Evolutionary conservation across 2,797 vertebrate genomes (phyloP).

Genomic region (Luscinia luscinia): DNA sequence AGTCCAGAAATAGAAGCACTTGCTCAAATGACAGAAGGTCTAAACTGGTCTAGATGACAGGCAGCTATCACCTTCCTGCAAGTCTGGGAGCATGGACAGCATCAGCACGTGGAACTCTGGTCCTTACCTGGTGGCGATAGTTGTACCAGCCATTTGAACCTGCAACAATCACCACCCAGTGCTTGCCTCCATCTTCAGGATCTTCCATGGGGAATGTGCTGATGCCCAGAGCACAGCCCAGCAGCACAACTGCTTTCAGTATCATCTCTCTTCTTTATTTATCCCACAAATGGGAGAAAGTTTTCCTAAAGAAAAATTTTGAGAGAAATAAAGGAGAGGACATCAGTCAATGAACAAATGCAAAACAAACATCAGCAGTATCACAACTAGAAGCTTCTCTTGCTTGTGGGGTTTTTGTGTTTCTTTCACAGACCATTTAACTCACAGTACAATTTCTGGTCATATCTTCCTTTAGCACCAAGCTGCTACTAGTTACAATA

Average conservation of each 20-base stretch:
- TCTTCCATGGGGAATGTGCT: slow-evolving; percentile 70
- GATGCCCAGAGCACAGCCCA: slow-evolving; percentile 73
- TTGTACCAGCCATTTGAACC: slow-evolving; percentile 96
- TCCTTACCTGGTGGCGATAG: slow-evolving; percentile 95
- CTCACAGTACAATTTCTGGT: background rate
- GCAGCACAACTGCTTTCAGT: slow-evolving; percentile 57
- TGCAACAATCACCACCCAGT: slow-evolving; percentile 95
- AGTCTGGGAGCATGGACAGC: background rate
- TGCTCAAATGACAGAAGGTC: background rate
- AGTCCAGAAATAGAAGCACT: background rate
- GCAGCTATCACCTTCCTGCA: background rate
- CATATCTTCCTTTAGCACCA: background rate
- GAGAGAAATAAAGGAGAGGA: background rate
- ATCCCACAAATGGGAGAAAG: background rate
- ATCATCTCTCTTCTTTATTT: slow-evolving; percentile 72
- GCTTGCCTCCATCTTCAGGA: slow-evolving; percentile 82
- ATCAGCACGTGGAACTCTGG: background rate
- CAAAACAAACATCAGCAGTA: background rate
- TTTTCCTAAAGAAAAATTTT: slow-evolving; percentile 5
- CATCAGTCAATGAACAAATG: background rate
- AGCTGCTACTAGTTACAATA: background rate
- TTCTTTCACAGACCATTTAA: background rate
- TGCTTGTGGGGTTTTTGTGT: background rate
- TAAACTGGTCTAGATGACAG: background rate
- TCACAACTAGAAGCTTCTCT: background rate